A percentile compares a stretch with the other conserved stretches of the same genome.
Conservation (phyloP, 2,113 vertebrate species). For the Boulengeromyrus knoepffleri region DNA sequence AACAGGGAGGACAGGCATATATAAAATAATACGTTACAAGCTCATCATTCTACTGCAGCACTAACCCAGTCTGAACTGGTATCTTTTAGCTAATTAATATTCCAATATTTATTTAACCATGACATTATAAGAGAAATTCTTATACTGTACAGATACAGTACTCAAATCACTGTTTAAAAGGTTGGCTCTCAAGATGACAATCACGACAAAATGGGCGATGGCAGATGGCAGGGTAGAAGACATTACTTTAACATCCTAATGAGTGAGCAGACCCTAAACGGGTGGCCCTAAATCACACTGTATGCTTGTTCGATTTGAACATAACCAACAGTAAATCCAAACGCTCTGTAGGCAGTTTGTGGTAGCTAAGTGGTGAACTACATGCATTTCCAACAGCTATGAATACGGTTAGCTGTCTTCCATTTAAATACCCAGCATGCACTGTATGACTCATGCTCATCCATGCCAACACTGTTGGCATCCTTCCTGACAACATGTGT, state of each 20-base stretch:
- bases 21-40: background rate
- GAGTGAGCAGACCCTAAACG: background rate
- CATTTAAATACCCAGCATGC: conserved; percentile 10
- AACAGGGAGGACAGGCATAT: background rate
- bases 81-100: background rate
- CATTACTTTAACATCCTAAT: background rate
- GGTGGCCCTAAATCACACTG: background rate
- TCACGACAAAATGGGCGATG: background rate
- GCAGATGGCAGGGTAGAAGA: background rate
- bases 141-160: background rate
- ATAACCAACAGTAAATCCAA: background rate
- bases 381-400: conserved; percentile 3
- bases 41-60: background rate
- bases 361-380: background rate
- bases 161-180: background rate
- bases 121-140: background rate
- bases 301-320: background rate
- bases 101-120: background rate
- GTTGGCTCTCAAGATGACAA: background rate
- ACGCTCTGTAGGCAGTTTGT: background rate
- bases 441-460: background rate
- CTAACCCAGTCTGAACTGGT: background rate
- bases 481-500: background rate
- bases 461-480: conserved; percentile 9
- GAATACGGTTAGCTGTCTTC: conserved; percentile 2